A percentile compares a stretch with the other conserved stretches of the same genome.
Evolutionary conservation across 2,797 vertebrate genomes (phyloP).

Genomic region (Platalea minor): DNA sequence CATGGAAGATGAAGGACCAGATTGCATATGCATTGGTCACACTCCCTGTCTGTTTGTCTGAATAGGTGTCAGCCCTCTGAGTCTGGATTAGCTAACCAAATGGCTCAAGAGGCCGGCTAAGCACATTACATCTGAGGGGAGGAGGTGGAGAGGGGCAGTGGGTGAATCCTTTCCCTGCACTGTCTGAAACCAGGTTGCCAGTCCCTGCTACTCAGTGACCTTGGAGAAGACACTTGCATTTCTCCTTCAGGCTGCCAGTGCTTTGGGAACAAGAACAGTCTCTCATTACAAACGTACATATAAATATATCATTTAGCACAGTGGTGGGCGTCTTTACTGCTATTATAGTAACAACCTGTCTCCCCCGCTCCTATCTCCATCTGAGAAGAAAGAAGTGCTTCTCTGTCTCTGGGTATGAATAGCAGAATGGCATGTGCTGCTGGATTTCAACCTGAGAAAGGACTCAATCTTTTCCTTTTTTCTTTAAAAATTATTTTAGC

Average conservation of each 20-base stretch:
- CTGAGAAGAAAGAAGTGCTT: not conserved
- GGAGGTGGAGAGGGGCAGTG: not conserved
- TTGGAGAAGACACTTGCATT: not conserved
- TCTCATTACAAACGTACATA: not conserved
- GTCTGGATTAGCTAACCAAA: not conserved
- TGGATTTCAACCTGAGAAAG: not conserved
- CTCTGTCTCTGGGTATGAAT: not conserved
- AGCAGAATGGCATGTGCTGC: not conserved
- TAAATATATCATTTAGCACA: conserved; percentile 42
- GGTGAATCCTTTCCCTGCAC: not conserved
- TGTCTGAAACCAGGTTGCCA: not conserved
- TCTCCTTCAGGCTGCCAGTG: conserved; percentile 1
- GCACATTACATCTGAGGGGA: not conserved
- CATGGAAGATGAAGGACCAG: not conserved
- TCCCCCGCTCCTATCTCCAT: not conserved
- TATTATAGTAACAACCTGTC: conserved; percentile 36
- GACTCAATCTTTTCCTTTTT: not conserved
- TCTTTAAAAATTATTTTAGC: not conserved
- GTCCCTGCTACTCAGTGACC: not conserved
- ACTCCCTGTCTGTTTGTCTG: not conserved
- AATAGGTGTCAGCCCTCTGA: not conserved
- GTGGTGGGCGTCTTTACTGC: conserved; percentile 20
- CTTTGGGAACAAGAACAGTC: not conserved
- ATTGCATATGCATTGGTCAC: not conserved
- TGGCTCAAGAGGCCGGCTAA: not conserved